Base-by-base conservation (phyloP, 2,113 vertebrate species). In the Chascanopsetta lugubris region DNA sequence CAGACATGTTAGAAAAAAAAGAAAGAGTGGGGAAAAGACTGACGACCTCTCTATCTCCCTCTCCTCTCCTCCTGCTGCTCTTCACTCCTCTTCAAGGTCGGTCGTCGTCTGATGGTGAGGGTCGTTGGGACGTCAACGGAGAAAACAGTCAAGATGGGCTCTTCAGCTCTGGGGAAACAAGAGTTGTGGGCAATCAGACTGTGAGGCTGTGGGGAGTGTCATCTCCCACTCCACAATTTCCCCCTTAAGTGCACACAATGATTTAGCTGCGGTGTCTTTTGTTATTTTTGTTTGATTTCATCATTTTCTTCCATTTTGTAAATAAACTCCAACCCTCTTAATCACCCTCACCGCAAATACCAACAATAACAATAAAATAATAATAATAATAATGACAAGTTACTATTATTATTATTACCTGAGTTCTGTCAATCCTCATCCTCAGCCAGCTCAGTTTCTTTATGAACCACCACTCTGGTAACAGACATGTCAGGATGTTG, bases 401-500 rank as follows among this genome's bases (percentile, higher is more conserved):
- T 21, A 69, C 43, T 75, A 63, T 72, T 48, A 50, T 53, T 63
- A 59, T 63, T 55, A 75, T 82, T 90, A 90, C 89, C 89, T 90
- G 83, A 21, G 70, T 80, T 75, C 50, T 63, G 87, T 91, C 88
- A 93, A 87, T 93, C 94, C 38, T 93, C 95, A 40, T 97, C 97
- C 67, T 99, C 97, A 18, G 91, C 90, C 79, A 98, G 73, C 66
- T 99, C 97, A 17, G 95, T 99, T 88, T 99, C 97, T 90, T 99
- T 99, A 90, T 99, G 97, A 80, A 99, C 97, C 77, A 99, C 97
- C 86, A 99, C 97, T 86, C 95, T 93, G 0, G 97, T 99, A 76
- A 99, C 97, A n/a, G 97, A 96, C 97, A 99, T 99, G 90, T 99
- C 97, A 63, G 97, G 97, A 91, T 99, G 97, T 89, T 99, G 97